Evolutionary conservation across 2,888 invertebrate genomes (phyloP), one percentile per base, ranked within the genome.

Genomic region (Polylopha cassiicola): DNA sequence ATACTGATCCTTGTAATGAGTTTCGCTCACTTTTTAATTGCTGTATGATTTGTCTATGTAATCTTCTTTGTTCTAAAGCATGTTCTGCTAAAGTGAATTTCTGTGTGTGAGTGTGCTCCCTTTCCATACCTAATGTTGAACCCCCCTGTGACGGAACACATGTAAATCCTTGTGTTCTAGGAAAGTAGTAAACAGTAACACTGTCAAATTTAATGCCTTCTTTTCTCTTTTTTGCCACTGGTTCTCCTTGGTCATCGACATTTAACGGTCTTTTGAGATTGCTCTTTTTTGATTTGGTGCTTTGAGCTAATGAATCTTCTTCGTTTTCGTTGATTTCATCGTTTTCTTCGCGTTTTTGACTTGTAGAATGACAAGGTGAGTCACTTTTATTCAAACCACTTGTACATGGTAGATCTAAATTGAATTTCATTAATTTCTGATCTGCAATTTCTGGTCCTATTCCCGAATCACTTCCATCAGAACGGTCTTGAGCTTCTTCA

Each of bases 181-280:
- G 95, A 80, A 99, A 98, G 80, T 98, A 98, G 77, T 90, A 98
- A 5, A 98, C 97, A 10, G 95, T 95, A 0, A 98, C 98, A 51
- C 91, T 92, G 56, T 96, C 93, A 72, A 98, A 98, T 50, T 92
- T 90, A 47, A 98, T 95, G 24, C 90, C 90, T 55, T 92, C 91
- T 77, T 94, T 95, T 63, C 89, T 89, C 66, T 91, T 92, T 62
- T 91, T 87, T 45, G 71, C 55, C 11, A 79, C 74, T 3, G 85
- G 77, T 51, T 81, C 85, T 24, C 80, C 79, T 30, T 73, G 76
- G 37, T 74, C 65, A 58, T 78, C 68, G 66, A 69, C 61, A 13
- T 73, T 65, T 23, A 58, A 68, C 71, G 89, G 89, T 43, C 92
- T 79, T 75, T 94, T 94, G 33, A 94, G 81, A 71, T 88, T 93